Conservation (phyloP, 1,140 invertebrate species). For the Drosophila erecta region DNA sequence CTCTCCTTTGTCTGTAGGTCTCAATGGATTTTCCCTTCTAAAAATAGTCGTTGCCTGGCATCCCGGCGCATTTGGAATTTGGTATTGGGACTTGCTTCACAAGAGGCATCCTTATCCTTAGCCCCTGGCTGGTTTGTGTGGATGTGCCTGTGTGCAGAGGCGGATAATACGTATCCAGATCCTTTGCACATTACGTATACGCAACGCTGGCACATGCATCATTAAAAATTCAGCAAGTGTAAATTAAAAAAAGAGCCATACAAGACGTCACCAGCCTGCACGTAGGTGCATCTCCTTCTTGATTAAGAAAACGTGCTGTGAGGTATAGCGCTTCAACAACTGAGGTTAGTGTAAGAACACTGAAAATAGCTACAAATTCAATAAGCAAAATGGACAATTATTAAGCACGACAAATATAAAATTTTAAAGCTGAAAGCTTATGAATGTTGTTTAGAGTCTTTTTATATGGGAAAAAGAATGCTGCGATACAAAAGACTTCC, state of each 20-base stretch:
- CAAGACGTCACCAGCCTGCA: constrained; percentile 41
- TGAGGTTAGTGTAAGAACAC: neutral
- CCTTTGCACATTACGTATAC: constrained; percentile 53
- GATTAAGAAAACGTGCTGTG: constrained; percentile 46
- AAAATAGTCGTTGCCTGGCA: constrained; percentile 58
- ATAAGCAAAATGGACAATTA: neutral
- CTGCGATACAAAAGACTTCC: neutral
- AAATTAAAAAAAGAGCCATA: constrained; percentile 52
- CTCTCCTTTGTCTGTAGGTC: constrained; percentile 26
- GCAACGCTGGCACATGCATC: constrained; percentile 37
- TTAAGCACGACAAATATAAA: neutral
- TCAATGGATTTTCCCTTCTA: constrained; percentile 40
- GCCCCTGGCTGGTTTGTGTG: neutral
- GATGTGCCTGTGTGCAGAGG: neutral
- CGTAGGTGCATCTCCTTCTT: constrained; percentile 66
- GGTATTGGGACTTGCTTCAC: constrained; percentile 31
- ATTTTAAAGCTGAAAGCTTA: neutral
- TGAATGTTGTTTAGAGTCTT: neutral
- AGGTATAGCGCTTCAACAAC: neutral
- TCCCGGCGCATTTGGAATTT: constrained; percentile 18
- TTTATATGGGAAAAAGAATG: neutral
- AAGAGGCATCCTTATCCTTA: constrained; percentile 5
- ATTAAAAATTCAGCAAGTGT: constrained; percentile 72
- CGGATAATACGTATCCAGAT: constrained; percentile 19
- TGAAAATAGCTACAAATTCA: neutral